Percentiles rank a stretch among this genome's conserved stretches.
These are phyloP conservation scores for Allophyes oxyacanthae DNA, from an alignment of 2,888 invertebrate genomes.

Conservation along the genomic window DNA sequence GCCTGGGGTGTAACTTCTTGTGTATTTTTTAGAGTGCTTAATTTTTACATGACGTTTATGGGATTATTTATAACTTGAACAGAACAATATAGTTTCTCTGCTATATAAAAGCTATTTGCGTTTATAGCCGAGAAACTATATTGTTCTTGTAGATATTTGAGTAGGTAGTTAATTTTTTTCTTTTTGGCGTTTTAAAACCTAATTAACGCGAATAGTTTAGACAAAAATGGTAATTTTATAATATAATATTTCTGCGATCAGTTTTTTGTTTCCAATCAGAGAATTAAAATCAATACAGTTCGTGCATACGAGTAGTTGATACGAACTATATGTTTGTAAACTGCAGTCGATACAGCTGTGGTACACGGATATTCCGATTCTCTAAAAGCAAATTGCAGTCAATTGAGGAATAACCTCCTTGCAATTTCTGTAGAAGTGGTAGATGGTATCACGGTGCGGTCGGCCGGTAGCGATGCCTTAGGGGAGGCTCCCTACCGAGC, in stretches of 20 bases:
- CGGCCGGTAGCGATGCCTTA: conserved; percentile 42
- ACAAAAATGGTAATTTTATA: not conserved
- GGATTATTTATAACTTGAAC: conserved; percentile 44
- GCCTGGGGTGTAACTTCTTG: conserved; percentile 58
- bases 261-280: conserved; percentile 5
- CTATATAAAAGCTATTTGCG: conserved; percentile 20
- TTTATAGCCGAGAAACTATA: too few species aligned
- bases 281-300: conserved; percentile 8
- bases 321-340: conserved; percentile 12
- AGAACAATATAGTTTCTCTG: conserved; percentile 34
- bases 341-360: conserved; percentile 8
- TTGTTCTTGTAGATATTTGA: conserved; percentile 24
- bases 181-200: conserved; percentile 31
- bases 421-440: conserved; percentile 66
- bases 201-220: conserved; percentile 22
- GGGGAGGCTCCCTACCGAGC: conserved; percentile 48
- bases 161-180: conserved; percentile 36
- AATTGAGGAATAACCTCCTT: conserved; percentile 69
- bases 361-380: conserved; percentile 56
- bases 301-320: not conserved
- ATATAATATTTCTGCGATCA: too few species aligned
- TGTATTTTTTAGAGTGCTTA: conserved; percentile 54
- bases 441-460: conserved; percentile 62
- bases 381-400: conserved; percentile 72
- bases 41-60: conserved; percentile 56